Evolutionary conservation across 2,797 vertebrate genomes (phyloP).

Genomic region (Hydrophis major): DNA sequence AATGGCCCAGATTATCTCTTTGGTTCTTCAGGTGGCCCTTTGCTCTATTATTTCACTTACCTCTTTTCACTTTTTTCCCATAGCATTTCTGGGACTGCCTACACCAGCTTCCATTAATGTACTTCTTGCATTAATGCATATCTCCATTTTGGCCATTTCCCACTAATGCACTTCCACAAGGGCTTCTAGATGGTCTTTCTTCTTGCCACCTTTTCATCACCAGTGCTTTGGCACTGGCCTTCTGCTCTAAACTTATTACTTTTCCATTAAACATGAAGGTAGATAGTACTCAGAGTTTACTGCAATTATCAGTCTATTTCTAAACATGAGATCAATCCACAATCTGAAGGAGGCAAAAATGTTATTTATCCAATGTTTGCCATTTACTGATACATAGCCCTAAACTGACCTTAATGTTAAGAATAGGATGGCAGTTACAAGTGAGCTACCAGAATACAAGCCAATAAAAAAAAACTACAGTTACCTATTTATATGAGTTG

Average conservation of each 20-base stretch:
- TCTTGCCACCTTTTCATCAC: background rate
- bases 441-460: background rate
- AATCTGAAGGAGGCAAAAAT: background rate
- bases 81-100: background rate
- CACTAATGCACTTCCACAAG: background rate
- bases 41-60: background rate
- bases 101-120: background rate
- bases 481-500: background rate
- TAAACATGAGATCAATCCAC: background rate
- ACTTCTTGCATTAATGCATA: background rate
- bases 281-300: background rate
- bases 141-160: background rate
- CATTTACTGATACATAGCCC: background rate
- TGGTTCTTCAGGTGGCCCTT: background rate
- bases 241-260: background rate
- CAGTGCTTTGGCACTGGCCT: background rate
- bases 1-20: background rate
- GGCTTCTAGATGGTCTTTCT: background rate
- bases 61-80: background rate
- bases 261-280: background rate
- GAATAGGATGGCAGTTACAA: background rate
- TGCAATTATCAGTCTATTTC: background rate
- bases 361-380: background rate
- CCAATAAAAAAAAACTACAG: background rate
- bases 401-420: background rate